Evolutionary conservation across 2,888 invertebrate genomes (phyloP), one percentile per base, ranked within the genome.

Genomic region (Malthinus seriepunctatus): DNA sequence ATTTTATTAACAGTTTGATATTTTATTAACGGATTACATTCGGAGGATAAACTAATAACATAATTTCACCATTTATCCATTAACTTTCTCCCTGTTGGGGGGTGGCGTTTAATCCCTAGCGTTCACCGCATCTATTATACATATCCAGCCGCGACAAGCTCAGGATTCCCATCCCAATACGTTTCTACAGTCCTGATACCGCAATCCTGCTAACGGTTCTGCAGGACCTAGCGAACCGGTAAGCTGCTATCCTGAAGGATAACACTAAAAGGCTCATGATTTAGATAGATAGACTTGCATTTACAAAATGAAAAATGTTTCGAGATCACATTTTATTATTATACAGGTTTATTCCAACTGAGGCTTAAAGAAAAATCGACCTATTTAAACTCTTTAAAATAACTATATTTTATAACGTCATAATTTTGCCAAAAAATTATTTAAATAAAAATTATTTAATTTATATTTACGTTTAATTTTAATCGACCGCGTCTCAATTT

Each of bases 31-130:
- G 50, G 56, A 56, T 56, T 60, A 56, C 61, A 54, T 57, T 61
- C 57, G 47, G 51, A 60, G 65, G 65, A 67, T 68, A 72, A 71
- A 73, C 70, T 70, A 70, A 67, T 70, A 70, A 71, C 71, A 71
- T 68, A 71, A 72, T 72, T 72, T 69, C 65, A 69, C 69, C 71
- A 73, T 71, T 71, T 71, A 68, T 61, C 56, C 69, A 67, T 68
- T 69, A 68, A 65, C 66, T 62, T 53, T 47, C 55, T 51, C 56
- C 49, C 51, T 38, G 51, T 53, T 56, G 55, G 55, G 56, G 42
- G 56, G 57, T 51, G 56, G 63, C 62, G 68, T 63, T 66, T 66
- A 64, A 60, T 60, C 57, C 57, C 60, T 51, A 51, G 47, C 53
- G 59, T 64, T 67, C 63, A 67, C 69, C 68, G 64, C 69, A 71